A percentile compares a stretch with the other conserved stretches of the same genome.
Conservation (phyloP, 2,888 invertebrate genomes). For the Geotrupes spiniger region DNA sequence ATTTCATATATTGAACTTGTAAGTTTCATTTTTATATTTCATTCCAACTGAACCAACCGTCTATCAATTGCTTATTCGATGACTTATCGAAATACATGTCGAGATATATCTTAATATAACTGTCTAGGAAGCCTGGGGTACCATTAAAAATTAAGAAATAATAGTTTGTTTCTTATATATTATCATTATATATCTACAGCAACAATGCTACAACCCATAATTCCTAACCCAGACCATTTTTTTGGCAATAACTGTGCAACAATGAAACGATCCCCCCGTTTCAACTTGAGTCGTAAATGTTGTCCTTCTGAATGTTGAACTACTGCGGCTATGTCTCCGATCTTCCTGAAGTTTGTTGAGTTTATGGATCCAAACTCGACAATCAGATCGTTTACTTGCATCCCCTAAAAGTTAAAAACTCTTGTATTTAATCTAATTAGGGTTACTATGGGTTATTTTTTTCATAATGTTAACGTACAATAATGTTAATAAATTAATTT, state of each 20-base stretch:
- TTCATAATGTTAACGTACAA: not conserved
- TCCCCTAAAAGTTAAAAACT: conserved; percentile 68
- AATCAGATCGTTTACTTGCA: conserved; percentile 66
- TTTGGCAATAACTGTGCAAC: conserved; percentile 65
- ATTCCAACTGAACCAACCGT: too few species aligned
- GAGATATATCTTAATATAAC: too few species aligned
- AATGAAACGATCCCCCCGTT: conserved; percentile 54
- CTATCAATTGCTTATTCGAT: too few species aligned
- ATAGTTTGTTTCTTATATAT: too few species aligned
- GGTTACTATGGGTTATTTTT: not conserved
- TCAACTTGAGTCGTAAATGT: conserved; percentile 54
- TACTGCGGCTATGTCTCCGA: conserved; percentile 66
- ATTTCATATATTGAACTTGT: too few species aligned
- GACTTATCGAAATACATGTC: too few species aligned
- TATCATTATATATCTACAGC: conserved; percentile 4
- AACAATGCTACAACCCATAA: conserved; percentile 69
- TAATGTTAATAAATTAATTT: too few species aligned
- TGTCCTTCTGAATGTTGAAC: conserved; percentile 62
- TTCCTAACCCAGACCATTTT: conserved; percentile 74
- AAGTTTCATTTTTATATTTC: too few species aligned
- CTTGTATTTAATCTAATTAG: not conserved
- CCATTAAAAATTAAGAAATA: too few species aligned
- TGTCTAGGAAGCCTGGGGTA: too few species aligned
- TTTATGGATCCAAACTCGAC: conserved; percentile 77
- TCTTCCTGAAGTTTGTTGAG: conserved; percentile 63